A percentile compares a stretch with the other conserved stretches of the same genome.
Conservation (phyloP, 2,888 invertebrate genomes). For the Melipona bicolor region DNA sequence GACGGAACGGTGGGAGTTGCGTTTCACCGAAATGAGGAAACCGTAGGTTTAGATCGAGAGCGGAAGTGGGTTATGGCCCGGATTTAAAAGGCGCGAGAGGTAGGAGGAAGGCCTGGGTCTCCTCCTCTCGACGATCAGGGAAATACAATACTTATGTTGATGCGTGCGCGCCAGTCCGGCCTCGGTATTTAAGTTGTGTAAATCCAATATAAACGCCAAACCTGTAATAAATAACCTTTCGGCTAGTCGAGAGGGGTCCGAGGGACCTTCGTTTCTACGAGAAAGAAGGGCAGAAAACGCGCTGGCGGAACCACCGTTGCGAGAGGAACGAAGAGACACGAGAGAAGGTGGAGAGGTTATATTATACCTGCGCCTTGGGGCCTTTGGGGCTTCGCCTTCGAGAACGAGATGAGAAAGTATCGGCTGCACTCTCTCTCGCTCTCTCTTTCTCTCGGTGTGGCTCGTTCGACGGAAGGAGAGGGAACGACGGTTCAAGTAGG, state of each 20-base stretch:
- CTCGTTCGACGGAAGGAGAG: slow-evolving; percentile 46
- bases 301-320: not conserved
- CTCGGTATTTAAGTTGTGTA: slow-evolving; percentile 83
- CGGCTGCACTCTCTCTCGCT: slow-evolving; percentile 44
- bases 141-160: slow-evolving; percentile 82
- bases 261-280: slow-evolving; percentile 21
- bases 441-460: not conserved
- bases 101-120: slow-evolving; percentile 40
- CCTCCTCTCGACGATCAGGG: slow-evolving; percentile 53
- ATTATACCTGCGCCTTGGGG: slow-evolving; percentile 81
- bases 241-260: slow-evolving; percentile 68
- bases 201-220: slow-evolving; percentile 83
- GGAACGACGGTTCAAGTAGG: slow-evolving; percentile 59
- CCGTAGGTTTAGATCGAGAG: slow-evolving; percentile 2
- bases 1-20: too few species aligned
- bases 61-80: slow-evolving; percentile 45
- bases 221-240: slow-evolving; percentile 82
- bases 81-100: slow-evolving; percentile 62
- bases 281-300: slow-evolving; percentile 46
- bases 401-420: slow-evolving; percentile 80
- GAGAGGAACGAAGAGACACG: slow-evolving; percentile 38
- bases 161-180: slow-evolving; percentile 75
- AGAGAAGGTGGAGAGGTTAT: slow-evolving; percentile 74
- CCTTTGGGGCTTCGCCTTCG: slow-evolving; percentile 78
- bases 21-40: not conserved